Evolutionary conservation across 2,888 invertebrate genomes (phyloP), one percentile per base, ranked within the genome.

Genomic region (Hyppa rectilinea): DNA sequence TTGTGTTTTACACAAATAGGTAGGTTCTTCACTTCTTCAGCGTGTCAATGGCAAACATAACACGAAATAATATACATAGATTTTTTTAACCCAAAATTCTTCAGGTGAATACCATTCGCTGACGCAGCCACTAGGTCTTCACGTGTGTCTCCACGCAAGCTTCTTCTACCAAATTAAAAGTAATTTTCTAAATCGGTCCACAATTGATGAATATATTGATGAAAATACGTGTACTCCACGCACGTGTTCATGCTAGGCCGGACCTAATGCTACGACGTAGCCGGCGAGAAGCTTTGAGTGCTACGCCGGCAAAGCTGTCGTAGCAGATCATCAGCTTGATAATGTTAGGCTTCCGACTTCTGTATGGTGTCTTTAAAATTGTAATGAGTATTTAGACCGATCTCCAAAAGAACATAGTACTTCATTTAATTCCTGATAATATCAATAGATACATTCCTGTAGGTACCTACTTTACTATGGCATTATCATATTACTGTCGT

Each of bases 191-290:
- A n/a, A n/a, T n/a, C n/a, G n/a, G n/a, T n/a, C n/a, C n/a, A n/a
- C n/a, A n/a, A n/a, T n/a, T n/a, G n/a, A n/a, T n/a, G n/a, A n/a
- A n/a, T n/a, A n/a, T n/a, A n/a, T n/a, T n/a, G n/a, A n/a, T n/a
- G n/a, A n/a, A n/a, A n/a, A n/a, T n/a, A 40, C 17, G 17, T 40
- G 5, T n/a, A 43, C 7, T 43, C 9, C 20, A 9, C 20, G 43
- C 20, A 9, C 20, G 43, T 7, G 43, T 7, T 20, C 43, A 7
- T 43, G 43, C 43, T 43, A 7, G 2, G 0, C 7, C 7, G 40
- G 7, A 29, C 1, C 36, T 45, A 14, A 4, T 55, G 55, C 40
- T 61, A 71, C 71, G 63, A 29, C 60, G 60, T 75, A 74, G 26
- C 59, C 9, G 1, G 38, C 31, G 23, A 14, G 12, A 6, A 4